Base-by-base conservation (phyloP, 1,140 invertebrate genomes). In the Pseudomyrmex sp. region DNA sequence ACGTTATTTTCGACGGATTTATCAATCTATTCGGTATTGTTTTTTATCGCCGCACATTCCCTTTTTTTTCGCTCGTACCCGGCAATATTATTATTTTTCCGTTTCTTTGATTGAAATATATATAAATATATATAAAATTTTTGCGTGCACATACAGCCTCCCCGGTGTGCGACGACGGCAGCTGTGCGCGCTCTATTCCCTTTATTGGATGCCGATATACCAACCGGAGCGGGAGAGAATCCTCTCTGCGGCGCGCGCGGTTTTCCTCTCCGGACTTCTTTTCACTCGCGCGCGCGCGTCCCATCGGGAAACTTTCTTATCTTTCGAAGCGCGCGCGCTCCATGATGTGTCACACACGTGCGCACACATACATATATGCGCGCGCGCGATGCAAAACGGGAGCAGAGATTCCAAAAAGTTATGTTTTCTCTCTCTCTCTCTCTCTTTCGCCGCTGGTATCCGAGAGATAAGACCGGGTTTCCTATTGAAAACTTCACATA, bases 151-250 rank as follows among this genome's bases (percentile, higher is more conserved):
- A 35, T 7, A 35, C 5, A 35, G 35, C 5, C 26, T 2, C 26
- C 26, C 23, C 23, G 35, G 0, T 35, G 5, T 35, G 5, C 88
- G 86, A 85, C 66, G 20, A 70, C 66, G 66, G 76, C 88, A 85
- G 82, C 68, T 84, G 85, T 84, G 85, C 52, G 76, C 52, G 76
- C 72, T 85, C 56, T 46, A 48, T 68, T 65, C 62, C 75, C 66
- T 88, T 88, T 88, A 89, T 88, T 82, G 87, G 56, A 90, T 90
- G 83, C 69, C 89, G 82, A 90, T 90, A 35, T 35, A 88, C 70
- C 79, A 76, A 59, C 83, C 66, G 58, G 7, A 5, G 5, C 5
- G 5, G 35, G 3, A 26, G 58, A 66, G 80, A 85, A 75, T 58
- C 82, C 70, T 74, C 80, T 74, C 76, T 35, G 35, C 35, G 35